Base-by-base conservation (phyloP, 1,140 invertebrate genomes). In the Caerostris darwini region DNA sequence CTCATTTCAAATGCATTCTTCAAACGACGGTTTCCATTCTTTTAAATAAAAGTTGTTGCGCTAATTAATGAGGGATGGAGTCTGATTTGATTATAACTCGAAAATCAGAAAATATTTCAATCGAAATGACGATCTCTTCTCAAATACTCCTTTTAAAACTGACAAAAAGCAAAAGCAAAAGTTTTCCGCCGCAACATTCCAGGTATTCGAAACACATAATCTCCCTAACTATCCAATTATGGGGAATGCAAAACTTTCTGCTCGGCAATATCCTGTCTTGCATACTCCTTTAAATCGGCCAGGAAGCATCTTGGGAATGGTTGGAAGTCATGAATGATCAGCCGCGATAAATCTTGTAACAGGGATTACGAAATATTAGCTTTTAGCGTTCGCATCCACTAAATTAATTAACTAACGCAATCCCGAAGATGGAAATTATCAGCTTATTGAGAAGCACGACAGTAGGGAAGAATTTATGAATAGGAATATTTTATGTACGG, bases 321-420 rank as follows among this genome's bases (percentile, higher is more conserved):
- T 50, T 71, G n/a, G 7, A 90, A 90, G 88, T 71, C 67, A 77
- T 57, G 88, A 90, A 90, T 69, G 69, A 90, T 90, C 88, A 54
- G n/a, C 77, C 88, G 54, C 54, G 77, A 90, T 90, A 90, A 90
- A 90, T 90, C 88, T 90, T 90, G 88, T 90, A 77, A 77, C 77
- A 77, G 69, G 88, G 88, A 90, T 90, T 90, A 90, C 54, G 54
- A 61, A 88, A n/a, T 64, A 7, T 54, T 10, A 58, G 88, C 67
- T 89, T 77, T 77, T 56, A 50, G 64, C 86, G 19, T 88, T 56
- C n/a, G 50, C 54, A 3, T 59, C 50, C 61, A 87, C 57, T 87
- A 90, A 90, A 90, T 90, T 90, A 90, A 77, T 90, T 90, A 90
- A 69, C 34, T 54, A 69, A 57, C 56, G 8, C 59, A 54, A 64